Evolutionary conservation across 2,113 vertebrate genomes (phyloP).

Genomic region (Otolemur garnettii): DNA sequence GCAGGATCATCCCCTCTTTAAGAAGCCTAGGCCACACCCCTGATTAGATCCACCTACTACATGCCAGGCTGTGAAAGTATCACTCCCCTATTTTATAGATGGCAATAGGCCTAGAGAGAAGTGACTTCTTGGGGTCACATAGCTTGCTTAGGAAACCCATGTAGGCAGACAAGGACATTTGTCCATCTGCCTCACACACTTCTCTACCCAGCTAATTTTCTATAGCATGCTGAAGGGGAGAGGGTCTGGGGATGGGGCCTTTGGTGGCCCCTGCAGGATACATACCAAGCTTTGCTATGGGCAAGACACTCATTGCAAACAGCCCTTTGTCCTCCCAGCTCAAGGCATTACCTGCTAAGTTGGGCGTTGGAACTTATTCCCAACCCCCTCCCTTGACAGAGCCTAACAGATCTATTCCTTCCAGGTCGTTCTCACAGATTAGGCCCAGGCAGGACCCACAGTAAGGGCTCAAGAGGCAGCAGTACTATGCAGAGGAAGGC

Average conservation of each 20-base stretch:
- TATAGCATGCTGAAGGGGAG: neutral
- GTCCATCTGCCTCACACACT: neutral
- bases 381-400: neutral
- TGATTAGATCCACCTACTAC: neutral
- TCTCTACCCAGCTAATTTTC: neutral
- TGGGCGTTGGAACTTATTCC: neutral
- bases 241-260: too few relatives aligned
- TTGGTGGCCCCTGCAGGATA: neutral
- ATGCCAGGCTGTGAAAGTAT: neutral
- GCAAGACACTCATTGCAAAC: neutral
- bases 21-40: neutral
- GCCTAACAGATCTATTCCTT: neutral
- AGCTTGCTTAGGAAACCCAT: neutral
- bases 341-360: neutral
- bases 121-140: neutral
- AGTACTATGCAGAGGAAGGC: neutral
- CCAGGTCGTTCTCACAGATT: neutral
- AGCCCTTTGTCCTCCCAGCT: neutral
- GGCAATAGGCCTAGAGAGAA: neutral
- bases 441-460: neutral
- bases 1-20: neutral
- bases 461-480: neutral
- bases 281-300: neutral
- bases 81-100: neutral
- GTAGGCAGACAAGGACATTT: neutral